A percentile compares a stretch with the other conserved stretches of the same genome.
Evolutionary conservation across 2,797 vertebrate genomes (phyloP).

Genomic region (Sparidentex hasta): DNA sequence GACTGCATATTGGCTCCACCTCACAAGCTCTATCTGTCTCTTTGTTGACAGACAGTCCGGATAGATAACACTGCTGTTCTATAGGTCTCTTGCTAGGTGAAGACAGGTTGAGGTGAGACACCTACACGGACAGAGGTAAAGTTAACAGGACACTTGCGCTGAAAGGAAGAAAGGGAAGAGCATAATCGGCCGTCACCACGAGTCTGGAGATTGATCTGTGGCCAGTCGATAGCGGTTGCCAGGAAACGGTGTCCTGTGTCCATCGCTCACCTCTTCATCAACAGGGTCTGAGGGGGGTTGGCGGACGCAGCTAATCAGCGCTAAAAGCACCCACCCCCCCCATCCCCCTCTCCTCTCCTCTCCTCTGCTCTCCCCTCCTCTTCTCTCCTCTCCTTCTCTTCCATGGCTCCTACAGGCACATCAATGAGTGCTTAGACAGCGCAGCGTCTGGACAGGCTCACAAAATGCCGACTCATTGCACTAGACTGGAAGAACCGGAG

Average conservation of each 20-base stretch:
- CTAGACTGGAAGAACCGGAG: conserved; percentile 13
- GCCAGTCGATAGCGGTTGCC: conserved; percentile 77
- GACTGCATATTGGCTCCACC: background rate
- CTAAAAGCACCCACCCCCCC: conserved; percentile 83
- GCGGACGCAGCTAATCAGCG: conserved; percentile 82
- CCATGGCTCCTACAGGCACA: conserved; percentile 50
- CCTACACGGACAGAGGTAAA: conserved; percentile 22
- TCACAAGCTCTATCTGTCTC: background rate
- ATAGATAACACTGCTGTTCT: background rate
- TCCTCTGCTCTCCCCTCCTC: conserved; percentile 11
- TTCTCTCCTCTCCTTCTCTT: conserved; percentile 34
- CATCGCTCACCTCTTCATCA: conserved; percentile 65
- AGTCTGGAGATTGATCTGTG: conserved; percentile 74
- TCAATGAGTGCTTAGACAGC: conserved; percentile 68
- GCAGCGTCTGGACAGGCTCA: conserved; percentile 72
- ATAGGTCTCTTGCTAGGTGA: conserved; percentile 8
- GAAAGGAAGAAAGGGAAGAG: conserved; percentile 64
- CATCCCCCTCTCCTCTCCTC: conserved; percentile 18
- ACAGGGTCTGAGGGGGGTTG: conserved; percentile 28
- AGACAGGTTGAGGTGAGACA: conserved; percentile 39
- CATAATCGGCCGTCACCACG: conserved; percentile 59
- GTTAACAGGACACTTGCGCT: conserved; percentile 59
- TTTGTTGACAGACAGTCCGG: background rate
- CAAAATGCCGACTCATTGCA: conserved; percentile 64
- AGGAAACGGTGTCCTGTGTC: conserved; percentile 74